These are phyloP conservation scores for Acyrthosiphon pisum DNA, from an alignment of 1,140 invertebrate species.

Conservation along the genomic window DNA sequence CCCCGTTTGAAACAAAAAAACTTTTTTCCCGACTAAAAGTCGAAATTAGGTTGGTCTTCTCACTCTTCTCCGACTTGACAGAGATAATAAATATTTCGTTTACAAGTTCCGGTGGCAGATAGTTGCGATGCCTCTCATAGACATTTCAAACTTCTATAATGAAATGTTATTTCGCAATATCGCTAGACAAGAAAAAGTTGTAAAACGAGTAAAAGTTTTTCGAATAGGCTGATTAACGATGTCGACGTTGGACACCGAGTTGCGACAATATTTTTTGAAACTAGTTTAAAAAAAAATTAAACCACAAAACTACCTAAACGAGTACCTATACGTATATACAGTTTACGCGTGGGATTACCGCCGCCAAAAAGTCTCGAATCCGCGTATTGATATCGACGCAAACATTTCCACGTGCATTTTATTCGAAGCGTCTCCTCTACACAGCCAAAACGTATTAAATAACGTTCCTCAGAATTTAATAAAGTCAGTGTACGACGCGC, in stretches of 20 bases:
- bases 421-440: background rate
- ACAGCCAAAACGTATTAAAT: background rate
- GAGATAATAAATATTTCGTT: constrained; percentile 44
- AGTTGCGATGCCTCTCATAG: constrained; percentile 26
- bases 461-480: background rate
- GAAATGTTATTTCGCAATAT: constrained; percentile 47
- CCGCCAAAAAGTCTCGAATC: background rate
- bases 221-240: constrained; percentile 41
- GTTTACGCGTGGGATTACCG: background rate
- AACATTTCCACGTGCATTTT: background rate
- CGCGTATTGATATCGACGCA: background rate
- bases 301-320: constrained; percentile 5
- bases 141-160: constrained; percentile 37
- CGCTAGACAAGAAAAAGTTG: constrained; percentile 26
- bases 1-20: background rate
- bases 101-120: constrained; percentile 7
- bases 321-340: background rate
- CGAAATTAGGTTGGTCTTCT: constrained; percentile 33
- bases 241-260: background rate
- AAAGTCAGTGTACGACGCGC: background rate
- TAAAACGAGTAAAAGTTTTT: constrained; percentile 33
- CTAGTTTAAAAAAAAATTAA: constrained; percentile 11
- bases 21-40: constrained; percentile 1
- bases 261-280: constrained; percentile 25
- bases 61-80: background rate